These are phyloP conservation scores for Stenichneumon culpator DNA, from an alignment of 2,888 invertebrate species.

Conservation along the genomic window DNA sequence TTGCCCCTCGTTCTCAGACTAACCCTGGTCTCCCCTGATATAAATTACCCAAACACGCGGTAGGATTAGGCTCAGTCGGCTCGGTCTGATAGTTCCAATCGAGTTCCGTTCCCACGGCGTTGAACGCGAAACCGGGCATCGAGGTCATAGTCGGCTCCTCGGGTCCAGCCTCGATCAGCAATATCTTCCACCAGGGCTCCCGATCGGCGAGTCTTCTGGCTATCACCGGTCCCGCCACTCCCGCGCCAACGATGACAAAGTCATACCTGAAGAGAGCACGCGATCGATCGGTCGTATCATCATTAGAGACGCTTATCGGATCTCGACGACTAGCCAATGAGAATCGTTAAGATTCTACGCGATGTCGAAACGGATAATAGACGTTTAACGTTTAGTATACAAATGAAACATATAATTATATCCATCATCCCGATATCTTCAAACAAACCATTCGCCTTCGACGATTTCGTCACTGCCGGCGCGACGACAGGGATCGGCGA, in stretches of 20 bases:
- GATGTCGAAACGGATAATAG: not conserved
- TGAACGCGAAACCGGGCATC: slow-evolving; percentile 83
- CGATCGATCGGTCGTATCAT: not conserved
- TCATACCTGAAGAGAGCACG: slow-evolving; percentile 80
- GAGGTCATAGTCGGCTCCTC: slow-evolving; percentile 85
- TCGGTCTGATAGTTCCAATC: slow-evolving; percentile 87
- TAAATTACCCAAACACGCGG: slow-evolving; percentile 81
- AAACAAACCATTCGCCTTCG: slow-evolving; percentile 76
- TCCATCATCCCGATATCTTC: too few relatives aligned
- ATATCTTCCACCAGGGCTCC: slow-evolving; percentile 83
- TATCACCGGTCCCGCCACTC: slow-evolving; percentile 85
- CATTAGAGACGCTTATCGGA: not conserved
- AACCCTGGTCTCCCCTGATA: not conserved
- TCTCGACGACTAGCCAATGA: not conserved
- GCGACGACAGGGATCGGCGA: slow-evolving; percentile 81
- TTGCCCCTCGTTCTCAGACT: too few relatives aligned
- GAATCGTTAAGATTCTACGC: not conserved
- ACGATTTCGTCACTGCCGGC: slow-evolving; percentile 78
- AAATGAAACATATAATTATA: slow-evolving; percentile 1
- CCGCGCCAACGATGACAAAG: slow-evolving; percentile 85
- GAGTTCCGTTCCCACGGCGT: slow-evolving; percentile 82
- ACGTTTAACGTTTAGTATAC: not conserved
- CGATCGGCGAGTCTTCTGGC: slow-evolving; percentile 86
- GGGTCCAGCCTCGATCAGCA: slow-evolving; percentile 85
- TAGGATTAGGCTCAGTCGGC: slow-evolving; percentile 83